Evolutionary conservation across 2,113 vertebrate species (phyloP).

Genomic region (Sylvilagus bachmani): DNA sequence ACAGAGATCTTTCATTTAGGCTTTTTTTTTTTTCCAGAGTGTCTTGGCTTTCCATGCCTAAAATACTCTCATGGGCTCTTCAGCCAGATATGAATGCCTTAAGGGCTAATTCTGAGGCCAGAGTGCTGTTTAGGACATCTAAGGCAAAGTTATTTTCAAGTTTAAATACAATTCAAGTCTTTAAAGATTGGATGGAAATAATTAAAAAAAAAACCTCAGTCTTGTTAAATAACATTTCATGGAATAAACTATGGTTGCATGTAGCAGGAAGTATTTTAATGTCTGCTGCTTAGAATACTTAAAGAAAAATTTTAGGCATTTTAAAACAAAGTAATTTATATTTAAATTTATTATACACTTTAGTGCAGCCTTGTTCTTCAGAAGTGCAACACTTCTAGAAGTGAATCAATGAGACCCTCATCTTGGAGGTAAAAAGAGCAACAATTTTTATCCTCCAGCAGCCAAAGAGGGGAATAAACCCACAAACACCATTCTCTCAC

Average conservation of each 20-base stretch:
- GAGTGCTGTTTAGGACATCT: no score
- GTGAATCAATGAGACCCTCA: conserved; percentile 87
- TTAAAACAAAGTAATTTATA: conserved; percentile 93
- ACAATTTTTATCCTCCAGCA: conserved; percentile 83
- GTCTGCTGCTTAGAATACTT: conserved; percentile 89
- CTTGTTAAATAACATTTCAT: conserved; percentile 91
- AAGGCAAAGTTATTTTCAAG: conserved; percentile 90
- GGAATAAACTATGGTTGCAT: conserved; percentile 93
- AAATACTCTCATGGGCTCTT: no score
- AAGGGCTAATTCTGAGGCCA: no score
- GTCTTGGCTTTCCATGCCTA: no score
- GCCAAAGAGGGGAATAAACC: conserved; percentile 68
- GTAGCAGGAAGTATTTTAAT: conserved; percentile 88
- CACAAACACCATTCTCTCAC: conserved; percentile 84
- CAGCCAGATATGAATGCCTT: no score
- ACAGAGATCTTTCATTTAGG: no score
- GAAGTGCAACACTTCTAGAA: conserved; percentile 87
- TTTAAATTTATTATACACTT: conserved; percentile 92
- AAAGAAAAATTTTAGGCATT: conserved; percentile 90
- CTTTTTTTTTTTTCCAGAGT: no score
- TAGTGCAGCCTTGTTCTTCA: conserved; percentile 96
- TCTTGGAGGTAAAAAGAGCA: conserved; percentile 83
- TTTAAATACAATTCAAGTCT: conserved; percentile 99
- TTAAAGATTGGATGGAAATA: conserved; percentile 98
- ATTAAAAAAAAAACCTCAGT: conserved; percentile 85